Conservation (phyloP, 2,888 invertebrate species). For the Drosophila niveifrons region DNA sequence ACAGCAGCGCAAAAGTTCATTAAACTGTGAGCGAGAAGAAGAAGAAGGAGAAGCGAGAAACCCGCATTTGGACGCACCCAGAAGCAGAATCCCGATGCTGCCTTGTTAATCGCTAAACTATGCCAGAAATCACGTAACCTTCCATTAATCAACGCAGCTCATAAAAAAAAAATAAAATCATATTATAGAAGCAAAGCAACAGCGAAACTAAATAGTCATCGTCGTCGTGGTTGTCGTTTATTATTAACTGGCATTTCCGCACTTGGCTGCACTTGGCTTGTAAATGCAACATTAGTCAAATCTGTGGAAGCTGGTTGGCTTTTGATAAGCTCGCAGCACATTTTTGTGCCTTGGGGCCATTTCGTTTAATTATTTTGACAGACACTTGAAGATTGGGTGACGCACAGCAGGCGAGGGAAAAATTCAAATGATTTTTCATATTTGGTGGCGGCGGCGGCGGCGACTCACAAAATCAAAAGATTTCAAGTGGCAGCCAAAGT, state of each 20-base stretch:
- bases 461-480: constrained; percentile 19
- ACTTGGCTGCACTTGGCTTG: constrained; percentile 41
- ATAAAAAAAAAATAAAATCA: constrained; percentile 64
- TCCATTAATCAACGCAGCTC: constrained; percentile 71
- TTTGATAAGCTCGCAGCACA: constrained; percentile 59
- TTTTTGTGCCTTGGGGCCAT: constrained; percentile 67
- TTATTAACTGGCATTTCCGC: constrained; percentile 78
- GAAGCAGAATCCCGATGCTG: constrained; percentile 24
- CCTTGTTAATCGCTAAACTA: constrained; percentile 72
- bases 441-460: constrained; percentile 46
- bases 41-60: constrained; percentile 12
- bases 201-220: constrained; percentile 40
- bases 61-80: constrained; percentile 60
- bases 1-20: constrained; percentile 51
- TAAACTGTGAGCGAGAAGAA: constrained; percentile 37
- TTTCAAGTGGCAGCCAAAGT: constrained; percentile 46
- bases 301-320: constrained; percentile 48
- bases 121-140: constrained; percentile 76
- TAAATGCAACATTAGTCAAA: constrained; percentile 78
- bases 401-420: constrained; percentile 7
- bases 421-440: constrained; percentile 71
- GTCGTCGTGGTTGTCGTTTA: constrained; percentile 43
- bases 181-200: neutral
- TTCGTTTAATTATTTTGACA: constrained; percentile 80
- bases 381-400: constrained; percentile 64